phyloP scores from a whole-genome alignment of 1,140 invertebrate genomes.

The Riptortus pedestris region DNA sequence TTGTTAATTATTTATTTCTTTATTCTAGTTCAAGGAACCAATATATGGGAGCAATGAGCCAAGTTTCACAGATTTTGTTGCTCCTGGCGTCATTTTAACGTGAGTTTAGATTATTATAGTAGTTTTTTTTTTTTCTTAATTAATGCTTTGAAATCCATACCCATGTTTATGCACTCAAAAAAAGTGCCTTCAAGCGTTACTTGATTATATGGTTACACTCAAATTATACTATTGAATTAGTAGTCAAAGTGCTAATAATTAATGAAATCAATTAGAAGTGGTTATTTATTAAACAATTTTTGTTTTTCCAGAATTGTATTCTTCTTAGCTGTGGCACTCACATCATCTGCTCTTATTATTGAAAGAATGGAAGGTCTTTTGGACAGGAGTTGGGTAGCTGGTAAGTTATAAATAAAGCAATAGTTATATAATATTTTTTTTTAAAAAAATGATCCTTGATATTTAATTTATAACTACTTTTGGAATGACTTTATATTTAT shows the following conservation, averaged over 20 bases:
- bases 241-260: not conserved
- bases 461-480: not conserved
- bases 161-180: too few relatives aligned
- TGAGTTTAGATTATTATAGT: conserved; percentile 39
- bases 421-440: not conserved
- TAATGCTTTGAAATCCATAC: too few relatives aligned
- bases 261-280: too few relatives aligned
- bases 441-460: not conserved
- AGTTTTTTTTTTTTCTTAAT: too few relatives aligned
- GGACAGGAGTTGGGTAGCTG: conserved; percentile 75
- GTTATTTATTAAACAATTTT: too few relatives aligned
- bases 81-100: conserved; percentile 85
- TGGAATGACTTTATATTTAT: too few relatives aligned
- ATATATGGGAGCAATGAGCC: conserved; percentile 75
- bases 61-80: conserved; percentile 89
- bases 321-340: conserved; percentile 85
- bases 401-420: conserved; percentile 38
- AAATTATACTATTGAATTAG: not conserved
- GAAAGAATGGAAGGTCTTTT: conserved; percentile 81
- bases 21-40: conserved; percentile 60
- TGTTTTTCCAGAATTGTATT: conserved; percentile 75
- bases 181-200: too few relatives aligned
- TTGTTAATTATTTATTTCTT: not conserved
- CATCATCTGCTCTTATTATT: conserved; percentile 79
- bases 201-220: too few relatives aligned